Conservation (phyloP, 2,113 vertebrate species). For the Leiothrix lutea region DNA sequence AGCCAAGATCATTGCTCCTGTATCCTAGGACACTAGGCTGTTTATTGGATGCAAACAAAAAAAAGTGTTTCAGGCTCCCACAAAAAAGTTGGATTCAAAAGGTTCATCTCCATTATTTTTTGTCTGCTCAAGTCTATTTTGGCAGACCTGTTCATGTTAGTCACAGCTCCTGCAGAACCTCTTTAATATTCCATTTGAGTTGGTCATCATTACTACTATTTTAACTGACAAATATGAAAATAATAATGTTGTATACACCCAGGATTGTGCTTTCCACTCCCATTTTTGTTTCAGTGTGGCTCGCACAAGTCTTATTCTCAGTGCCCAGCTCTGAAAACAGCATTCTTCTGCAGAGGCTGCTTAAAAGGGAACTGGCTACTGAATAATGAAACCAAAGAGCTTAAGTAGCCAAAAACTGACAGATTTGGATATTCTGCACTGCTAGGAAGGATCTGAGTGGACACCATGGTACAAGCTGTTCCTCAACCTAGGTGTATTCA, state of each 20-base stretch:
- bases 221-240: not conserved
- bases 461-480: not conserved
- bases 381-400: not conserved
- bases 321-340: not conserved
- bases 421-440: not conserved
- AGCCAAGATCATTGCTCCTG: not conserved
- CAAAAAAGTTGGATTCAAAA: not conserved
- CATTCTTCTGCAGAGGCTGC: not conserved
- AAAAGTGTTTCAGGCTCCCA: not conserved
- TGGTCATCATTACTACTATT: not conserved
- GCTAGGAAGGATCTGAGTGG: not conserved
- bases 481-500: not conserved
- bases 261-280: not conserved
- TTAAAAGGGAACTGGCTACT: not conserved
- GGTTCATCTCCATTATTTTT: not conserved
- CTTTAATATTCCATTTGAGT: not conserved
- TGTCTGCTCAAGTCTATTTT: not conserved
- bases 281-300: not conserved
- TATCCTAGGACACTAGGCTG: not conserved
- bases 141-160: not conserved
- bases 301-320: not conserved
- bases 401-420: not conserved
- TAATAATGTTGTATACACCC: not conserved
- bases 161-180: not conserved
- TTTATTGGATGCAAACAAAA: not conserved